Evolutionary conservation across 2,888 invertebrate species (phyloP).

Genomic region (Melinaea menophilus): DNA sequence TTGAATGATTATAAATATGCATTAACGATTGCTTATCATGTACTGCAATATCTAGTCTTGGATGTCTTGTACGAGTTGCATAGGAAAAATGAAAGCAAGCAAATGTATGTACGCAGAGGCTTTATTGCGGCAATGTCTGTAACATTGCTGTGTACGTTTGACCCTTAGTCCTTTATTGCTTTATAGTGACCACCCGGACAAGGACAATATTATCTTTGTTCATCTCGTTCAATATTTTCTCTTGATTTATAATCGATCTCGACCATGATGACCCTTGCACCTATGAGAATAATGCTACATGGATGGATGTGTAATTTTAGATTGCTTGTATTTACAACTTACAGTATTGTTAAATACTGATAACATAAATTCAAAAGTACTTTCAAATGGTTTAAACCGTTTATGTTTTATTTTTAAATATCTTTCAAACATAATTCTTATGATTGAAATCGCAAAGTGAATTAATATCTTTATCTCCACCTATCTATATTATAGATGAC

Average conservation of each 20-base stretch:
- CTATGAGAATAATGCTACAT: constrained; percentile 52
- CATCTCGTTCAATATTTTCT: constrained; percentile 66
- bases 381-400: background rate
- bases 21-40: background rate
- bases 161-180: constrained; percentile 40
- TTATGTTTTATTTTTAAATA: background rate
- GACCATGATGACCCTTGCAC: constrained; percentile 61
- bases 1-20: background rate
- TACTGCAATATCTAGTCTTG: background rate
- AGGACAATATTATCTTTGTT: constrained; percentile 48
- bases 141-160: constrained; percentile 37
- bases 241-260: constrained; percentile 59
- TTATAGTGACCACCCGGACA: constrained; percentile 44
- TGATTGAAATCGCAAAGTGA: background rate
- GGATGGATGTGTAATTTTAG: constrained; percentile 24
- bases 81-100: constrained; percentile 24
- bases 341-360: too few relatives aligned
- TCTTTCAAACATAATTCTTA: background rate
- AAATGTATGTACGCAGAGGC: constrained; percentile 31
- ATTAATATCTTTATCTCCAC: constrained; percentile 17
- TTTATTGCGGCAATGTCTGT: constrained; percentile 33
- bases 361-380: background rate
- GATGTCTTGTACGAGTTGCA: constrained; percentile 11
- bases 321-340: too few relatives aligned
- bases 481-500: constrained; percentile 15